Percentiles rank a stretch among this genome's conserved stretches.
These are phyloP conservation scores for Tachuris rubrigastra DNA, from an alignment of 2,113 vertebrate species.

Conservation along the genomic window DNA sequence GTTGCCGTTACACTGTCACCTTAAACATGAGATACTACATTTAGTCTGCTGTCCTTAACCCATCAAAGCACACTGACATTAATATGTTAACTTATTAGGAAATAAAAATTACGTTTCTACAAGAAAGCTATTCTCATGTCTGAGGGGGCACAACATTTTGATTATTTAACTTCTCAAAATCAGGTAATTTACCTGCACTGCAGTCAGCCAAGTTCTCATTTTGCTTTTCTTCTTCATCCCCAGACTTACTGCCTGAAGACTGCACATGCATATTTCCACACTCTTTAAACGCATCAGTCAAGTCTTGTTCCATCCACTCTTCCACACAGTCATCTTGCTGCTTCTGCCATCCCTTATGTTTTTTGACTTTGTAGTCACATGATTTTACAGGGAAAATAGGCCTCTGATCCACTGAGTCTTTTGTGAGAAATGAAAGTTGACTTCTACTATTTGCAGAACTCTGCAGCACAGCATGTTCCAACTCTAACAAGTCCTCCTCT, in stretches of 20 bases:
- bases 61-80: neutral
- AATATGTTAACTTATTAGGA: neutral
- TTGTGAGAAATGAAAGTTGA: neutral
- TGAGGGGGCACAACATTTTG: neutral
- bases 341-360: neutral
- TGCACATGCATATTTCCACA: neutral
- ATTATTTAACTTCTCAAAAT: neutral
- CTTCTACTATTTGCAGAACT: neutral
- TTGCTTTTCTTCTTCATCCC: neutral
- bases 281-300: neutral
- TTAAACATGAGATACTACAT: neutral
- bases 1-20: neutral
- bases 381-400: neutral
- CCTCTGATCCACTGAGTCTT: neutral
- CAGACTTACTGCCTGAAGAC: neutral
- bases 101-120: neutral
- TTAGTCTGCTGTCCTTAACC: neutral
- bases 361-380: neutral
- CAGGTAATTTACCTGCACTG: conserved; percentile 48
- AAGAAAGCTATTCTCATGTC: neutral
- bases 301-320: neutral
- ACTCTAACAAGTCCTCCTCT: neutral
- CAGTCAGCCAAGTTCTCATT: neutral
- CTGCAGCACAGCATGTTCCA: neutral
- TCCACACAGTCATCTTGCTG: neutral